These are phyloP conservation scores for Neoascia interrupta DNA, from an alignment of 2,888 invertebrate species.

Conservation along the genomic window DNA sequence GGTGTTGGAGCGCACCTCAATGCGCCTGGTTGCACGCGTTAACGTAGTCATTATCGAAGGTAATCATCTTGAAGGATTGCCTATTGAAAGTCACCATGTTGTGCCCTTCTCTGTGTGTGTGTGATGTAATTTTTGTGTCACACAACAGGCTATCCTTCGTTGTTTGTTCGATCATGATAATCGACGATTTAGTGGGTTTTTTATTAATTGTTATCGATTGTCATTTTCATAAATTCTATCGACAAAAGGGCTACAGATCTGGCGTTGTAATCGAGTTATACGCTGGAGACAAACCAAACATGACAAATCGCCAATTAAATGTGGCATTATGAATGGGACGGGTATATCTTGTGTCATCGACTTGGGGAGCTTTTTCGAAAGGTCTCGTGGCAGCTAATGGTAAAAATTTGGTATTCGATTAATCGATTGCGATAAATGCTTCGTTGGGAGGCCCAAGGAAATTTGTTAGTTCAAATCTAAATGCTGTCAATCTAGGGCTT, in stretches of 20 bases:
- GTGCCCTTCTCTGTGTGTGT: conserved; percentile 4
- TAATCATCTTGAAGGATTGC: conserved; percentile 68
- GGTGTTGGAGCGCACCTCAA: conserved; percentile 60
- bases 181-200: conserved; percentile 67
- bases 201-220: conserved; percentile 70
- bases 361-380: conserved; percentile 53
- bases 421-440: conserved; percentile 5
- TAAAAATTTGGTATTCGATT: background rate
- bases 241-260: conserved; percentile 15
- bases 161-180: conserved; percentile 49
- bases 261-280: conserved; percentile 58
- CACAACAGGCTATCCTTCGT: conserved; percentile 8
- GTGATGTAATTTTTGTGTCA: too few relatives aligned
- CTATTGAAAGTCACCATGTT: conserved; percentile 63
- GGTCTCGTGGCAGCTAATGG: background rate
- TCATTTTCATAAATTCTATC: conserved; percentile 67
- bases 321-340: conserved; percentile 43
- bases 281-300: conserved; percentile 42
- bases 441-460: conserved; percentile 22
- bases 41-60: conserved; percentile 49
- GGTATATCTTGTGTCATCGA: conserved; percentile 53
- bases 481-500: too few relatives aligned
- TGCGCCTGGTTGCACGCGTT: conserved; percentile 54
- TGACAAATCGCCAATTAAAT: conserved; percentile 65
- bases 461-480: conserved; percentile 17